Conservation (phyloP, 1,140 invertebrate species). For the Propsilocerus akamusi region DNA sequence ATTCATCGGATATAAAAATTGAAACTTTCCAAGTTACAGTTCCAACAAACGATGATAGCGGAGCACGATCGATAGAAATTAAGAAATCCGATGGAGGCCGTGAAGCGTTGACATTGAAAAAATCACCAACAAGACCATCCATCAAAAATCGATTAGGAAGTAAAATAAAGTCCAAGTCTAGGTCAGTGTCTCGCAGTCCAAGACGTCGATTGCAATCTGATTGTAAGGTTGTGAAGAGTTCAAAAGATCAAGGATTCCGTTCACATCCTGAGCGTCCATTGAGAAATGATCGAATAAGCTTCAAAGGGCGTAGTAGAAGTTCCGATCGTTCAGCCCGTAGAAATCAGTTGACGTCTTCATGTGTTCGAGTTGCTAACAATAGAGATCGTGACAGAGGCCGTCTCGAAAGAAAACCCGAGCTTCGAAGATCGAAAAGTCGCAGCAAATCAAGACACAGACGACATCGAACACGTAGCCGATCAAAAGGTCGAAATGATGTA, state of each 20-base stretch:
- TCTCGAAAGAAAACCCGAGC: neutral
- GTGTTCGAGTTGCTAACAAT: no score
- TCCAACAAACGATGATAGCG: conserved; percentile 21
- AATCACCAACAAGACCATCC: conserved; percentile 37
- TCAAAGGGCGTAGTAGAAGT: neutral
- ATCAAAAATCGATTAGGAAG: conserved; percentile 49
- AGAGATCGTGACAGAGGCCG: neutral
- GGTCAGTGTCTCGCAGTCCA: conserved; percentile 35
- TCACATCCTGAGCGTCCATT: no score
- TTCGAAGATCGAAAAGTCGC: no score
- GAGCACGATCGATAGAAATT: conserved; percentile 22
- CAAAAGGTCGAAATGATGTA: no score
- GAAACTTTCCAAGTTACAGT: conserved; percentile 30
- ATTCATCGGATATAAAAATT: conserved; percentile 7
- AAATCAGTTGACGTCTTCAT: no score
- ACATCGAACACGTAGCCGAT: no score
- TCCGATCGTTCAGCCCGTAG: neutral
- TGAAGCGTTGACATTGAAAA: conserved; percentile 26
- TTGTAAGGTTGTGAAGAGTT: neutral
- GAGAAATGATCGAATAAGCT: neutral
- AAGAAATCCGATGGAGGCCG: conserved; percentile 15
- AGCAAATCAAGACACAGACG: no score
- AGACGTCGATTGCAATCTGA: conserved; percentile 22
- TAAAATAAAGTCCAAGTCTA: conserved; percentile 19
- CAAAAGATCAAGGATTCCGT: no score